These are phyloP conservation scores for Gorsachius goisagi DNA, from an alignment of 2,113 vertebrate genomes.

Conservation along the genomic window DNA sequence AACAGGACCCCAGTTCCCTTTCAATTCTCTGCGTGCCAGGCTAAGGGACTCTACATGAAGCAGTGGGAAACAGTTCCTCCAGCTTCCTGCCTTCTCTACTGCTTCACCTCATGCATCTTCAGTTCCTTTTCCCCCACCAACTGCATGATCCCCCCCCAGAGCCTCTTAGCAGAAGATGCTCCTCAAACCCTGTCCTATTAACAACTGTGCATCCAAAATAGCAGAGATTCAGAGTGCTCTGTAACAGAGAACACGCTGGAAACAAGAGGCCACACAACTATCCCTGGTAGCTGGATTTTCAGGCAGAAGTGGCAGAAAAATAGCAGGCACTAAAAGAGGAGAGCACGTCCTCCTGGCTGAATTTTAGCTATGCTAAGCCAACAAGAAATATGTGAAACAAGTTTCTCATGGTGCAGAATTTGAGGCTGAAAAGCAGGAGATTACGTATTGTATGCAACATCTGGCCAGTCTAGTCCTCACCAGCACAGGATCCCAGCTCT, in stretches of 20 bases:
- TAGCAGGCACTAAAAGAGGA: neutral
- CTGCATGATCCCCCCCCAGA: rapidly evolving
- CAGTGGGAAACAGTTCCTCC: neutral
- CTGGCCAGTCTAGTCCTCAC: neutral
- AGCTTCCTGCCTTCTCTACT: neutral
- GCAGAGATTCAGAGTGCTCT: neutral
- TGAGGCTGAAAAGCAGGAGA: neutral
- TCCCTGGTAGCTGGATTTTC: neutral
- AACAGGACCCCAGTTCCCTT: neutral
- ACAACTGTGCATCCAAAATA: neutral
- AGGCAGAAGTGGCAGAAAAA: neutral
- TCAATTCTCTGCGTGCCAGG: neutral
- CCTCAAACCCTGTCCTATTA: neutral
- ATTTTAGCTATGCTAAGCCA: neutral
- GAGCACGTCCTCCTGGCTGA: neutral
- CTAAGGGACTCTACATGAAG: neutral
- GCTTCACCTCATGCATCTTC: neutral
- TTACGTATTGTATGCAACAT: neutral
- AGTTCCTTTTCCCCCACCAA: neutral
- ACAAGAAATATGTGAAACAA: neutral
- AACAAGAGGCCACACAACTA: neutral
- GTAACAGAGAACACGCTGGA: rapidly evolving
- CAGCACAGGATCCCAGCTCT: neutral
- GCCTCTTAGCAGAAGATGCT: neutral
- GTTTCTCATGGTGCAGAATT: neutral